phyloP scores from a whole-genome alignment of 2,113 vertebrate species.

The Propithecus coquereli region DNA sequence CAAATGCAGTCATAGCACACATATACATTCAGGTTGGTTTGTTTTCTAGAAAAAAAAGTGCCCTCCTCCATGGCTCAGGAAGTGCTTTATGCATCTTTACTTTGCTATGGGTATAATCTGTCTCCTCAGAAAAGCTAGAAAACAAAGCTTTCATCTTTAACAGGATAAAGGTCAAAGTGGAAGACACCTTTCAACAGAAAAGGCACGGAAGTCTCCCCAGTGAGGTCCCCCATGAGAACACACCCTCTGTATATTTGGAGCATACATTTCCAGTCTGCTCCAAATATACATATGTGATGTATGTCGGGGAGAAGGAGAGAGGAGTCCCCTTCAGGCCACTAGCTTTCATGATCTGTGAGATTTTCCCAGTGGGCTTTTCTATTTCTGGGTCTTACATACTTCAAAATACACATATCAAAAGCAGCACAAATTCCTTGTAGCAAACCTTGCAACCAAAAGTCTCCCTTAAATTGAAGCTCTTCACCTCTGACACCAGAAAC shows the following conservation, averaged over 20 bases:
- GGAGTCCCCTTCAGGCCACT: neutral
- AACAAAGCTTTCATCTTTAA: neutral
- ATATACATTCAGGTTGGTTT: neutral
- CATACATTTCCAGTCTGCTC: neutral
- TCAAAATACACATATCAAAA: neutral
- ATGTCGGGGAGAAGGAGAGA: neutral
- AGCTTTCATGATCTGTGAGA: neutral
- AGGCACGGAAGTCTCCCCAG: neutral
- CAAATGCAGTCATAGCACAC: neutral
- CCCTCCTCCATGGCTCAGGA: neutral
- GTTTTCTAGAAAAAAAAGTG: neutral
- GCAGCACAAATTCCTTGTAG: neutral
- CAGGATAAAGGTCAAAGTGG: neutral
- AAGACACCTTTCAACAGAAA: neutral
- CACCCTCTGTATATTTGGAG: neutral
- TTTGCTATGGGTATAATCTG: neutral
- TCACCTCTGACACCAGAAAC: neutral
- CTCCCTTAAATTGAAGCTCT: conserved; percentile 26
- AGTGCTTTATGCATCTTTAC: neutral
- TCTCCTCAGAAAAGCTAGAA: neutral
- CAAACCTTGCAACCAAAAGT: neutral
- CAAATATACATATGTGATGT: neutral
- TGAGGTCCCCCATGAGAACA: neutral
- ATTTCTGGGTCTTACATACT: neutral
- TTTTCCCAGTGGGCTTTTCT: neutral